These are phyloP conservation scores for Nothobranchius kuhntae DNA, from an alignment of 2,113 vertebrate genomes.

Conservation along the genomic window DNA sequence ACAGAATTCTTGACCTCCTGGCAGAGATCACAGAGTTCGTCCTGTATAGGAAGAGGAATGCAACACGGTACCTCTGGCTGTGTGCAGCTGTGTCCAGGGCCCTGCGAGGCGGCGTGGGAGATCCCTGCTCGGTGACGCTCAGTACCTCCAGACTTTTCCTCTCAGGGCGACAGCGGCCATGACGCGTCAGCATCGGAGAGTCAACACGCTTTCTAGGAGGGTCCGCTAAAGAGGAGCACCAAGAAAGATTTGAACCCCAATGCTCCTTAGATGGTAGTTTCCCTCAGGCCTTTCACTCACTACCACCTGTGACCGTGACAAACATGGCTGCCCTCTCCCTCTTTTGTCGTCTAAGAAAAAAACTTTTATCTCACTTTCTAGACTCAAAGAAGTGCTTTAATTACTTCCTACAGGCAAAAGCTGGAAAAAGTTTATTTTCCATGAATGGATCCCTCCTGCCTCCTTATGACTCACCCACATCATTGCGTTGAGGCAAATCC, in stretches of 20 bases:
- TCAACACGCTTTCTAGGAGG: conserved; percentile 93
- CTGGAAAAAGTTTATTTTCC: neutral
- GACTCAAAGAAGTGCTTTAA: neutral
- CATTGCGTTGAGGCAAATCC: conserved; percentile 89
- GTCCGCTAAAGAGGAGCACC: conserved; percentile 65
- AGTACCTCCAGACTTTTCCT: conserved; percentile 92
- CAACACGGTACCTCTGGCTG: conserved; percentile 85
- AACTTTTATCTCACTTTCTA: neutral
- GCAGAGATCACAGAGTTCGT: neutral
- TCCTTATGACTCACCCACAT: conserved; percentile 81
- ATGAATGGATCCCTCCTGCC: conserved; percentile 46
- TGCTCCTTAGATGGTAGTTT: neutral
- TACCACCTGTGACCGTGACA: conserved; percentile 49
- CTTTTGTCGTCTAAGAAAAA: neutral
- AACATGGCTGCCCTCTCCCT: conserved; percentile 22
- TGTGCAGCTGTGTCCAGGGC: conserved; percentile 90
- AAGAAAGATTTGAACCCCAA: neutral
- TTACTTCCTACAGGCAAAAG: conserved; percentile 2
- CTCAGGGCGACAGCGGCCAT: conserved; percentile 88
- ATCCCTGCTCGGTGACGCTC: conserved; percentile 90
- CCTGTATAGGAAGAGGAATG: neutral
- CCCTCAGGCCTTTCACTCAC: conserved; percentile 28
- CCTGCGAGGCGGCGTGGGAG: conserved; percentile 87
- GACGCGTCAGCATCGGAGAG: conserved; percentile 90
- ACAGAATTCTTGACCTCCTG: neutral